Evolutionary conservation across 1,140 invertebrate genomes (phyloP).

Genomic region (Atta texana): DNA sequence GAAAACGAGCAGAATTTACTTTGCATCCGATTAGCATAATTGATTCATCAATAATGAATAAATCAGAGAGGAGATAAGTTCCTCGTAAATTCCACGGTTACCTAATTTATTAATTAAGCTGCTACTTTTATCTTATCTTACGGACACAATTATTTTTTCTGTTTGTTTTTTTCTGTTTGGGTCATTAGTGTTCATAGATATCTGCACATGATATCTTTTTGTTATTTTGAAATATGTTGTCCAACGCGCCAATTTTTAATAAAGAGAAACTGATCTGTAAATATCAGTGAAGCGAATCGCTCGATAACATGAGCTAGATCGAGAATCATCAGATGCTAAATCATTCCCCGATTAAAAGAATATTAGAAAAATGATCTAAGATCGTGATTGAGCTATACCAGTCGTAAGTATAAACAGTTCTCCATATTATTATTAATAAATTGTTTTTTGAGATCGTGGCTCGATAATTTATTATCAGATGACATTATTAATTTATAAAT

Average conservation of each 20-base stretch:
- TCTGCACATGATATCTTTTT: slow-evolving; percentile 1
- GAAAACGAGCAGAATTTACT: not conserved
- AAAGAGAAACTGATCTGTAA: slow-evolving; percentile 23
- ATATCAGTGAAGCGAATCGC: slow-evolving; percentile 7
- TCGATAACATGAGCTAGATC: slow-evolving; percentile 15
- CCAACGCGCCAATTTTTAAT: not conserved
- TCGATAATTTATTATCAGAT: slow-evolving; percentile 25
- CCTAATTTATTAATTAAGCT: not conserved
- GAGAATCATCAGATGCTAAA: not conserved
- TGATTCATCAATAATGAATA: slow-evolving; percentile 29
- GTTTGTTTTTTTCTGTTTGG: slow-evolving; percentile 6
- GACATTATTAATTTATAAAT: slow-evolving; percentile 37
- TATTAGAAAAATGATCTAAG: slow-evolving; percentile 38
- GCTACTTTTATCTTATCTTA: not conserved
- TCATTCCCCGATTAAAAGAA: slow-evolving; percentile 16
- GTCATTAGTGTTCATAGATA: not conserved
- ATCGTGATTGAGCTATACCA: not conserved
- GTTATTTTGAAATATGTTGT: not conserved
- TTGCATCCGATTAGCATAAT: not conserved
- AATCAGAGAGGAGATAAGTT: not conserved
- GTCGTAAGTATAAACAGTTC: not conserved
- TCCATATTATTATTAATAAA: slow-evolving; percentile 12
- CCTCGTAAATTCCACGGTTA: slow-evolving; percentile 5
- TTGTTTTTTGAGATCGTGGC: slow-evolving; percentile 28
- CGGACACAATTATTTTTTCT: slow-evolving; percentile 13